phyloP scores from a whole-genome alignment of 2,888 invertebrate species.

The Liodrosophila aerea region DNA sequence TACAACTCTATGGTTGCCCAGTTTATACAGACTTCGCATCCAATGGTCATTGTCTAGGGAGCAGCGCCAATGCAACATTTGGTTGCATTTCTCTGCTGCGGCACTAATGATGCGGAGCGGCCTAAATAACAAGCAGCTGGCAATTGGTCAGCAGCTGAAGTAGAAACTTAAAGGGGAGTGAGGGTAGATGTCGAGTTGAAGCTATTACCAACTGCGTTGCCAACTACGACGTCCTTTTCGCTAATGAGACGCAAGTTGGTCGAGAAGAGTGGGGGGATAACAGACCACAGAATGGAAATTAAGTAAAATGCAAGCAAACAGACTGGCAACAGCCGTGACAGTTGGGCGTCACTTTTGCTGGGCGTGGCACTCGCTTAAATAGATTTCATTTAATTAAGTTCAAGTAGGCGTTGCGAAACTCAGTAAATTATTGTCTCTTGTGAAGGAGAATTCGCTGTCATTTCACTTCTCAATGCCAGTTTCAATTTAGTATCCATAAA shows the following conservation, averaged over 20 bases:
- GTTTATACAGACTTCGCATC: no score
- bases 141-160: slow-evolving; percentile 59
- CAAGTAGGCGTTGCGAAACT: slow-evolving; percentile 21
- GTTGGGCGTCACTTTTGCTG: slow-evolving; percentile 15
- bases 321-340: slow-evolving; percentile 17
- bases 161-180: neutral
- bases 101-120: slow-evolving; percentile 72
- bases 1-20: slow-evolving; percentile 23
- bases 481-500: slow-evolving; percentile 5
- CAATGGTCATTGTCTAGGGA: slow-evolving; percentile 6
- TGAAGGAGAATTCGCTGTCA: neutral
- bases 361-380: slow-evolving; percentile 39
- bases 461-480: no score
- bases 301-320: slow-evolving; percentile 55
- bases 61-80: slow-evolving; percentile 40
- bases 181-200: neutral
- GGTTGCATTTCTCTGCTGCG: slow-evolving; percentile 36
- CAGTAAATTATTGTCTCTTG: slow-evolving; percentile 12
- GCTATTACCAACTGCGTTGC: slow-evolving; percentile 35
- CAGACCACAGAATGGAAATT: slow-evolving; percentile 60
- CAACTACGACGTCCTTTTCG: slow-evolving; percentile 31
- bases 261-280: slow-evolving; percentile 23
- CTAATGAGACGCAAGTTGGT: slow-evolving; percentile 59
- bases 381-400: slow-evolving; percentile 65
- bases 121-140: slow-evolving; percentile 69